These are phyloP conservation scores for Drosophila arizonae DNA, from an alignment of 1,140 invertebrate genomes.

Conservation along the genomic window DNA sequence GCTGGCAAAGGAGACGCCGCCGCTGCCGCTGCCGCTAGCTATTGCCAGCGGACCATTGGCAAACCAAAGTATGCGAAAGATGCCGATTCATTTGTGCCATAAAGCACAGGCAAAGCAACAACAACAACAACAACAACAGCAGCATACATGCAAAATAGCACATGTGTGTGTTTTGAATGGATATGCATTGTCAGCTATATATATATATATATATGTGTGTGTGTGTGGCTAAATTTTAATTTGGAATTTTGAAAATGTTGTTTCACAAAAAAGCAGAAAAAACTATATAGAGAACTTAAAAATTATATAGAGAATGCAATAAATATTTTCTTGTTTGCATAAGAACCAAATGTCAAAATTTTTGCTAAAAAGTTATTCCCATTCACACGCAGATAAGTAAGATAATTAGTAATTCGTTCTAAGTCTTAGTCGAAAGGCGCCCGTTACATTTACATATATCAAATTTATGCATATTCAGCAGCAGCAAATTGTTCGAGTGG, in stretches of 20 bases:
- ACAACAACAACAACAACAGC: slow-evolving; percentile 22
- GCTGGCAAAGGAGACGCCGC: slow-evolving; percentile 3
- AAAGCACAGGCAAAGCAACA: slow-evolving; percentile 39
- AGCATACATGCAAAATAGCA: slow-evolving; percentile 34
- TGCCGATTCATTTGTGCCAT: slow-evolving; percentile 76
- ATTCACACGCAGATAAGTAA: too few species aligned
- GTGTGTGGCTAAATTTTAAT: slow-evolving; percentile 50
- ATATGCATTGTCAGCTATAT: slow-evolving; percentile 39
- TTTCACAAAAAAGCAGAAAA: neutral
- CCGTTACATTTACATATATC: too few species aligned
- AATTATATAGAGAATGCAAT: neutral
- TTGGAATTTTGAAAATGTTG: slow-evolving; percentile 39
- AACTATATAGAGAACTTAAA: neutral
- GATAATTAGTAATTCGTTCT: too few species aligned
- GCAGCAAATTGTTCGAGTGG: too few species aligned
- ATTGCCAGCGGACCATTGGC: slow-evolving; percentile 33
- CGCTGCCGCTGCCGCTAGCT: slow-evolving; percentile 7
- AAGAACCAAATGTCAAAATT: too few species aligned
- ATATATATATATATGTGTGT: slow-evolving; percentile 16
- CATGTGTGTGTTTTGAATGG: neutral
- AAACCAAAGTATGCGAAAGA: slow-evolving; percentile 62
- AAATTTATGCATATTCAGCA: too few species aligned
- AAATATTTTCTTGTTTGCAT: neutral
- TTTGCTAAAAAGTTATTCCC: too few species aligned
- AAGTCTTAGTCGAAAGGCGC: too few species aligned